A percentile compares a stretch with the other conserved stretches of the same genome.
phyloP scores from a whole-genome alignment of 1,140 invertebrate species.

The Cyclargus thomasi region DNA sequence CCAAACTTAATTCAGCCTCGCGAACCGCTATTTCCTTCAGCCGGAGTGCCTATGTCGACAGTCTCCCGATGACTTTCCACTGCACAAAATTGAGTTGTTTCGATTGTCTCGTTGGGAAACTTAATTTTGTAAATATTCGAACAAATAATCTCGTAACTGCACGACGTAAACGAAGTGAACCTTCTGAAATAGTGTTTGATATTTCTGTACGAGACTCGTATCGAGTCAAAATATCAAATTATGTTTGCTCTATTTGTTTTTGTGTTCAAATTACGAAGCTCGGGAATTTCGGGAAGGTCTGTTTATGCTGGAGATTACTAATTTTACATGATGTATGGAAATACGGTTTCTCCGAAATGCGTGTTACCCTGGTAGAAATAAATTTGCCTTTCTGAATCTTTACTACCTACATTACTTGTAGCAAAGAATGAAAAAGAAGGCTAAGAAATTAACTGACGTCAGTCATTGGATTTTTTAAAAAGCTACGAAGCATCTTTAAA shows the following conservation, averaged over 20 bases:
- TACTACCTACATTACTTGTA: no score
- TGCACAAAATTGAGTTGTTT: constrained; percentile 27
- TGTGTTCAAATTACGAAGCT: background rate
- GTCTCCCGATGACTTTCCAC: constrained; percentile 16
- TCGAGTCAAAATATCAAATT: constrained; percentile 17
- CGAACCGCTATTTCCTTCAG: constrained; percentile 36
- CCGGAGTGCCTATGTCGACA: constrained; percentile 26
- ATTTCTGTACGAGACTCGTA: constrained; percentile 26
- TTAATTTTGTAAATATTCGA: constrained; percentile 35
- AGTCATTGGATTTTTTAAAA: no score
- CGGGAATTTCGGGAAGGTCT: no score
- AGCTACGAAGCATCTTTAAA: no score
- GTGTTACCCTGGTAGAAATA: no score
- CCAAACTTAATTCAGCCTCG: constrained; percentile 44
- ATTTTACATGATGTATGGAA: no score
- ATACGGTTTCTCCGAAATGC: no score
- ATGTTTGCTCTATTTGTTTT: constrained; percentile 13
- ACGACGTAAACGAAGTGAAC: constrained; percentile 38
- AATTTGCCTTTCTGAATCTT: no score
- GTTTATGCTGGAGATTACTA: no score
- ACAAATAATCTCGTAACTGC: constrained; percentile 40
- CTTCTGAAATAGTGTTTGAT: constrained; percentile 38
- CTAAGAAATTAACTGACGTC: no score
- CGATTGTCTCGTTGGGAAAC: constrained; percentile 12
- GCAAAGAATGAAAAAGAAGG: no score